Conservation (phyloP, 2,888 invertebrate genomes). For the Patella pellucida region DNA sequence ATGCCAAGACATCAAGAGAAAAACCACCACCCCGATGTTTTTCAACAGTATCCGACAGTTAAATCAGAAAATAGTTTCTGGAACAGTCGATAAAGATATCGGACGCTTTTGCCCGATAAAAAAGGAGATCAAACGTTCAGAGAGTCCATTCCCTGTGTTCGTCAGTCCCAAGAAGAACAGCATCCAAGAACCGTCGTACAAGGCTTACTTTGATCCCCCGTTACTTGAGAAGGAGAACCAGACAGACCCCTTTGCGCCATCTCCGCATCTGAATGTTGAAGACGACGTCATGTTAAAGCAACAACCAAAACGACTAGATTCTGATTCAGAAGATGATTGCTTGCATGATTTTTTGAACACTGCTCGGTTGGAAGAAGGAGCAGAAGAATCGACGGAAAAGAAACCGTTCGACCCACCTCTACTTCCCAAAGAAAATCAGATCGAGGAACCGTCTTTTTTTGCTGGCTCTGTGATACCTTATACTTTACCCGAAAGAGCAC, state of each 20-base stretch:
- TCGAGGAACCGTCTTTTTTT: conserved; percentile 37
- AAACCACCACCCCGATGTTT: conserved; percentile 41
- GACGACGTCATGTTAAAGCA: background rate
- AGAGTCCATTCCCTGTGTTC: conserved; percentile 48
- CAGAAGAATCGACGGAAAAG: background rate
- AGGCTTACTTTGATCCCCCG: conserved; percentile 58
- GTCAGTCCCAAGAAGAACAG: conserved; percentile 58
- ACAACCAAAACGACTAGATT: background rate
- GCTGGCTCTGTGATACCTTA: conserved; percentile 36
- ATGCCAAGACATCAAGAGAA: conserved; percentile 1
- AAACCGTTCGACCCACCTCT: background rate
- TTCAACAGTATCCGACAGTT: conserved; percentile 57
- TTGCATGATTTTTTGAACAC: background rate
- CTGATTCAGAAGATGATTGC: background rate
- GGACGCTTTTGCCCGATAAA: conserved; percentile 25
- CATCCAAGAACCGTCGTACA: conserved; percentile 41
- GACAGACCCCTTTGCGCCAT: conserved; percentile 19
- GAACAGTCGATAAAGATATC: conserved; percentile 41
- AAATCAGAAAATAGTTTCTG: conserved; percentile 53
- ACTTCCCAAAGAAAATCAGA: conserved; percentile 13
- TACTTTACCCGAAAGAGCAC: conserved; percentile 39
- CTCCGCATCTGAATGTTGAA: background rate
- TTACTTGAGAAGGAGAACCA: conserved; percentile 53
- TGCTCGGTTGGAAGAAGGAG: background rate
- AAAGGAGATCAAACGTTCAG: conserved; percentile 5